Conservation (phyloP, 2,797 vertebrate genomes). For the Clarias laeviceps region DNA sequence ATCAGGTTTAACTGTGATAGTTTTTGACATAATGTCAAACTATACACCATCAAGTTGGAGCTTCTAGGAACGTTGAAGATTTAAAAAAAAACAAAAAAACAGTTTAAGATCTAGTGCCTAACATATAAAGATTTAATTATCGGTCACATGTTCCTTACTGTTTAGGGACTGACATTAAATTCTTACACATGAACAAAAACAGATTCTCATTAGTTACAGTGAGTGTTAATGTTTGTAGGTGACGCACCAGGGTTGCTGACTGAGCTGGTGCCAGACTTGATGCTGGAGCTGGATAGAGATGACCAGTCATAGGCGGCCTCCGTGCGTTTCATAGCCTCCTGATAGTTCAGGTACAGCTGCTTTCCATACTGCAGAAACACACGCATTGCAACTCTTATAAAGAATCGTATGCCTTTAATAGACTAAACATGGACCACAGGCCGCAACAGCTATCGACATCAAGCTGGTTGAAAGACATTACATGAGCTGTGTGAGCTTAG, state of each 20-base stretch:
- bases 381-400: background rate
- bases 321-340: conserved; percentile 95
- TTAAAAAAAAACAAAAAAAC: background rate
- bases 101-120: background rate
- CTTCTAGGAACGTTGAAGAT: background rate
- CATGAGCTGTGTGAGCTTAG: background rate
- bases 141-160: too few species aligned
- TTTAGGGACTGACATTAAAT: too few species aligned
- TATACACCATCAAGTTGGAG: background rate
- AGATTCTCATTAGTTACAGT: background rate
- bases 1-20: background rate
- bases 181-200: background rate
- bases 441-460: background rate
- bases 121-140: background rate
- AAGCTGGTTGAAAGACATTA: background rate
- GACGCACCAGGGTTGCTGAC: conserved; percentile 89
- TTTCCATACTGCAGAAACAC: conserved; percentile 86
- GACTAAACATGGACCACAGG: background rate
- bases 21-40: background rate
- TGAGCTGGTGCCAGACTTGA: conserved; percentile 94
- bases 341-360: conserved; percentile 93
- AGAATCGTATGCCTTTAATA: background rate
- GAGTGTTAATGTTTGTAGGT: background rate
- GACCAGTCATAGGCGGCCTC: conserved; percentile 97
- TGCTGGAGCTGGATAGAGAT: conserved; percentile 94